These are phyloP conservation scores for Elephantulus edwardii DNA, from an alignment of 2,113 vertebrate genomes.

Conservation along the genomic window DNA sequence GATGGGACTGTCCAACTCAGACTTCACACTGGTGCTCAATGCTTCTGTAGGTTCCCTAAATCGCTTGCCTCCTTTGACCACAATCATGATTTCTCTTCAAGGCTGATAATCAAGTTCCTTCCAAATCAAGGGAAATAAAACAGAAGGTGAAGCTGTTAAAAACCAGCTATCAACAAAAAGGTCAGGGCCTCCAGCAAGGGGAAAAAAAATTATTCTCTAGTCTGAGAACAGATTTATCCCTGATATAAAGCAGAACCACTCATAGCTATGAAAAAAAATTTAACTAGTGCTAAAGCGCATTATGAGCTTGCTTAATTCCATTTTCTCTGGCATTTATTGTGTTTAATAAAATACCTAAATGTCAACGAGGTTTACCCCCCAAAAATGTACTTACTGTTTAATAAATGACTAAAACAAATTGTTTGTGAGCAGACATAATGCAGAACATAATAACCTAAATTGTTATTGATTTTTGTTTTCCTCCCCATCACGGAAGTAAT, in stretches of 20 bases:
- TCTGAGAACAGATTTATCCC: slow-evolving; percentile 78
- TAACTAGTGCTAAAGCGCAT: slow-evolving; percentile 79
- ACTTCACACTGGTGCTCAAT: neutral
- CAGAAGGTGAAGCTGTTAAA: slow-evolving; percentile 76
- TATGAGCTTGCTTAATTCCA: slow-evolving; percentile 85
- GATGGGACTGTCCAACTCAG: neutral
- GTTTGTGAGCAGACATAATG: slow-evolving; percentile 65
- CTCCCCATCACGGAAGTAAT: slow-evolving; percentile 70
- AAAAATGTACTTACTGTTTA: slow-evolving; percentile 84
- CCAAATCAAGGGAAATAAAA: slow-evolving; percentile 73
- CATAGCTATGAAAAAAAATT: slow-evolving; percentile 73
- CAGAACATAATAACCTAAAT: slow-evolving; percentile 67
- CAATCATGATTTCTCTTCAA: slow-evolving; percentile 59
- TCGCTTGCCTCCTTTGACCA: slow-evolving; percentile 42
- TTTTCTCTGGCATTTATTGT: slow-evolving; percentile 84
- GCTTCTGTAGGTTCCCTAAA: neutral
- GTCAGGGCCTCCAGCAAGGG: slow-evolving; percentile 74
- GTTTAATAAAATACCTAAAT: slow-evolving; percentile 85
- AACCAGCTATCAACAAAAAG: slow-evolving; percentile 80
- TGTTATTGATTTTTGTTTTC: slow-evolving; percentile 71
- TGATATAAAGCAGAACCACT: slow-evolving; percentile 74
- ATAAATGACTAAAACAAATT: slow-evolving; percentile 81
- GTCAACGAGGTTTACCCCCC: slow-evolving; percentile 78
- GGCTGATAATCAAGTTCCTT: slow-evolving; percentile 78
- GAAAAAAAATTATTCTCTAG: slow-evolving; percentile 48